Evolutionary conservation across 2,797 vertebrate genomes (phyloP).

Genomic region (Novumbra hubbsi): DNA sequence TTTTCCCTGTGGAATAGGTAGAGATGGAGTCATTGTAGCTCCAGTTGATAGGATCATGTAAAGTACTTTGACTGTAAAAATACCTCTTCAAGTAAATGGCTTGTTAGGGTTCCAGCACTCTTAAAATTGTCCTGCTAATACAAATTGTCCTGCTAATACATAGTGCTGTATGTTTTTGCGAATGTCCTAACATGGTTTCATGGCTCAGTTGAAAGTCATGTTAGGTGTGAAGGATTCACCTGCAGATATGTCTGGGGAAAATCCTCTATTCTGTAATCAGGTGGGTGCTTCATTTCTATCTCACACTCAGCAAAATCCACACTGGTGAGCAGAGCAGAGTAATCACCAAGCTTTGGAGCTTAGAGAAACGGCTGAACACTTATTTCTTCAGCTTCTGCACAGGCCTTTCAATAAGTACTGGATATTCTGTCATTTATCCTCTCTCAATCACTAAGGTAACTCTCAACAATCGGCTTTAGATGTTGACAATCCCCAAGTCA

Average conservation of each 20-base stretch:
- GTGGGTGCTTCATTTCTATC: not conserved
- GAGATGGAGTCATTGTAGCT: not conserved
- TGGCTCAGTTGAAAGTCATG: not conserved
- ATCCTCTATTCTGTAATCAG: not conserved
- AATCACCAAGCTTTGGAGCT: constrained; percentile 14
- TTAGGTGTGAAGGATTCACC: constrained; percentile 8
- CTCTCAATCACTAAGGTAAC: not conserved
- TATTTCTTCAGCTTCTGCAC: not conserved
- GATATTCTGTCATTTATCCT: constrained; percentile 17
- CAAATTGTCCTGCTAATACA: not conserved
- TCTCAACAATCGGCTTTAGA: constrained; percentile 1
- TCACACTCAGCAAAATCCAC: constrained; percentile 11
- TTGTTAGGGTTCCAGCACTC: not conserved
- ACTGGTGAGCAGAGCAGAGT: constrained; percentile 14
- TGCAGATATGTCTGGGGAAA: constrained; percentile 7
- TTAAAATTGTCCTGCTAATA: not conserved
- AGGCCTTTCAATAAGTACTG: constrained; percentile 9
- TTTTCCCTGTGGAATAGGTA: not conserved
- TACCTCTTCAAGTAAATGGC: not conserved
- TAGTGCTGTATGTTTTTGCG: too few species aligned
- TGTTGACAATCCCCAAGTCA: not conserved
- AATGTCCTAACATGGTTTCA: not conserved
- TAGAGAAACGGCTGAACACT: constrained; percentile 3
- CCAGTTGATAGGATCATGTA: not conserved
- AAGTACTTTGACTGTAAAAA: not conserved